These are phyloP conservation scores for Paraplagusia blochii DNA, from an alignment of 2,113 vertebrate species.

Conservation along the genomic window DNA sequence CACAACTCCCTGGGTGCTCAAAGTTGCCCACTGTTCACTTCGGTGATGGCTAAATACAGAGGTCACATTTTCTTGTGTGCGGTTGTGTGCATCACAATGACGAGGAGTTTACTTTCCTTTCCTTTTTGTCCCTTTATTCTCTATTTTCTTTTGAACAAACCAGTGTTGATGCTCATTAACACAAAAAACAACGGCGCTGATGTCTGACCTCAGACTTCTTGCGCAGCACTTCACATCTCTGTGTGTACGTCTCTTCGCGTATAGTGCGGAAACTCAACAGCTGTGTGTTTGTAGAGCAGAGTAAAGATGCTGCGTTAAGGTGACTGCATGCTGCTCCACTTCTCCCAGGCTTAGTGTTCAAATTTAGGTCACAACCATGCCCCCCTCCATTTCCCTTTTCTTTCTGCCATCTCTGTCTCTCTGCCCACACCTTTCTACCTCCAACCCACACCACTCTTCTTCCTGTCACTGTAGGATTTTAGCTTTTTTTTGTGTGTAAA, in stretches of 20 bases:
- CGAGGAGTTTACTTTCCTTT: too few species aligned
- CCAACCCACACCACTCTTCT: constrained; percentile 13
- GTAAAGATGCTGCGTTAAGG: constrained; percentile 6
- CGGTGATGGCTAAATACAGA: too few species aligned
- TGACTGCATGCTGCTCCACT: constrained; percentile 50
- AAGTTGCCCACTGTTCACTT: too few species aligned
- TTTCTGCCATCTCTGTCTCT: constrained; percentile 3
- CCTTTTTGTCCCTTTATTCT: too few species aligned
- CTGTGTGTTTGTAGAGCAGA: constrained; percentile 20
- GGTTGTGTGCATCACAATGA: too few species aligned
- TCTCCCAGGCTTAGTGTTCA: constrained; percentile 56
- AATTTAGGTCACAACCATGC: constrained; percentile 65
- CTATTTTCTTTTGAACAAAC: too few species aligned
- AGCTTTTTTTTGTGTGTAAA: not conserved
- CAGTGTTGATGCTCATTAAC: too few species aligned
- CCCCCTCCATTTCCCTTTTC: constrained; percentile 9
- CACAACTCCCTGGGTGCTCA: too few species aligned
- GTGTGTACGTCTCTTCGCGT: not conserved
- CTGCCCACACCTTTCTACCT: constrained; percentile 9
- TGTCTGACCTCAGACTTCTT: too few species aligned
- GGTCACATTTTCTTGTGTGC: too few species aligned
- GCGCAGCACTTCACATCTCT: too few species aligned
- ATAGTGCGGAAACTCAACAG: constrained; percentile 8
- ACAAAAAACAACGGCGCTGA: too few species aligned
- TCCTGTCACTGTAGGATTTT: not conserved